phyloP scores from a whole-genome alignment of 2,888 invertebrate genomes.

The Cynaeus angustus region DNA sequence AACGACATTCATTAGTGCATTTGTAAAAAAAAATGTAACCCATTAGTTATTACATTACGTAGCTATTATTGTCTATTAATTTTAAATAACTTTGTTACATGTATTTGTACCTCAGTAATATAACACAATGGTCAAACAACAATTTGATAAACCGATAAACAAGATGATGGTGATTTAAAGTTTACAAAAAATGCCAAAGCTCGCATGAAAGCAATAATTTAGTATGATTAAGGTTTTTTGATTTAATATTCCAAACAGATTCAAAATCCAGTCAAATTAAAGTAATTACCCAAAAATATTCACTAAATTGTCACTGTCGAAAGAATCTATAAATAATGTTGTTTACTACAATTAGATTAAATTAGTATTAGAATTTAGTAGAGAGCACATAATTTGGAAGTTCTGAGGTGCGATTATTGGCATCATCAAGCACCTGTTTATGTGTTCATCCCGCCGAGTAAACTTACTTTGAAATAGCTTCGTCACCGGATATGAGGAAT shows the following conservation, averaged over 20 bases:
- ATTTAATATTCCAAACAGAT: conserved; percentile 1
- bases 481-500: conserved; percentile 50
- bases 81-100: too few relatives aligned
- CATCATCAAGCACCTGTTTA: conserved; percentile 47
- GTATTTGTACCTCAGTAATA: too few relatives aligned
- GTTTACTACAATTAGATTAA: neutral
- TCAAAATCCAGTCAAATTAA: conserved; percentile 13
- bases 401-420: conserved; percentile 29
- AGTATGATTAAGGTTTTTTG: conserved; percentile 20
- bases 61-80: too few relatives aligned
- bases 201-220: conserved; percentile 28
- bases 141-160: neutral
- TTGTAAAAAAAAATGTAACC: too few relatives aligned
- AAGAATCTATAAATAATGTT: neutral
- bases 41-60: too few relatives aligned
- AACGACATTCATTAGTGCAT: too few relatives aligned
- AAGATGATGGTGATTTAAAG: conserved; percentile 7
- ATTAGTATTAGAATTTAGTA: conserved; percentile 34
- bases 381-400: conserved; percentile 23
- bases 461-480: conserved; percentile 26
- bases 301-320: conserved; percentile 13
- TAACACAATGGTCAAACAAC: too few relatives aligned
- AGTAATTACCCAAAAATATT: conserved; percentile 19
- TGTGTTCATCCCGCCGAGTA: conserved; percentile 29
- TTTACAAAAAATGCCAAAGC: conserved; percentile 2